A percentile compares a stretch with the other conserved stretches of the same genome.
Evolutionary conservation across 2,888 invertebrate species (phyloP).

Genomic region (Campoplex nolae): DNA sequence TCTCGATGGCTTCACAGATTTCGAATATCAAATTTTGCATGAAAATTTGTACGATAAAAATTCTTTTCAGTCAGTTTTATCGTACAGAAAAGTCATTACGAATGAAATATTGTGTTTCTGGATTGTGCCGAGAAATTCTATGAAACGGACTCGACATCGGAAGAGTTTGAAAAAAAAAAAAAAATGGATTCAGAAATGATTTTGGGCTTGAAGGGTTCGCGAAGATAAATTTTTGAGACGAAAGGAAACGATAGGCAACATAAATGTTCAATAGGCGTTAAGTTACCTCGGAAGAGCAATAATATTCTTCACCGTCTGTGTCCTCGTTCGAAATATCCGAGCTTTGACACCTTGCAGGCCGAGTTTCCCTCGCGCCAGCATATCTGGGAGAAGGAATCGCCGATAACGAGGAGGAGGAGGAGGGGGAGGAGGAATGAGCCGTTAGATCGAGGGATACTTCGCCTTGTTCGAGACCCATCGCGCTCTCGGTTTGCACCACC

Average conservation of each 20-base stretch:
- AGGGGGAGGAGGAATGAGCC: slow-evolving; percentile 36
- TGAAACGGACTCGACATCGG: neutral
- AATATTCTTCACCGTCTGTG: slow-evolving; percentile 40
- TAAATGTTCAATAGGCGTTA: slow-evolving; percentile 45
- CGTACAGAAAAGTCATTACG: neutral
- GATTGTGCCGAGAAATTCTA: neutral
- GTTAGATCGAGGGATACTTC: slow-evolving; percentile 60
- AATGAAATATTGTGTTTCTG: neutral
- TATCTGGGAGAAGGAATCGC: slow-evolving; percentile 24
- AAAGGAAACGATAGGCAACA: slow-evolving; percentile 1
- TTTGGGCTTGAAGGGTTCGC: slow-evolving; percentile 14
- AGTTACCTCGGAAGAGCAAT: slow-evolving; percentile 47
- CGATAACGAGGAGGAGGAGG: slow-evolving; percentile 30
- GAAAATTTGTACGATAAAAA: neutral
- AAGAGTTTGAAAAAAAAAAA: neutral
- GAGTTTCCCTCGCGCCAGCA: slow-evolving; percentile 31
- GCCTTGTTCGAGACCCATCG: slow-evolving; percentile 31
- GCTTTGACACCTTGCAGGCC: slow-evolving; percentile 23
- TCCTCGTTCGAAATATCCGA: slow-evolving; percentile 48
- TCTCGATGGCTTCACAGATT: neutral
- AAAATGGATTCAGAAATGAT: neutral
- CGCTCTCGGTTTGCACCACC: slow-evolving; percentile 38
- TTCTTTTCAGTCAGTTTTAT: neutral
- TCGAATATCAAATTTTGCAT: neutral
- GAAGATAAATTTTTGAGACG: neutral